A percentile compares a stretch with the other conserved stretches of the same genome.
These are phyloP conservation scores for Echiichthys vipera DNA, from an alignment of 2,797 vertebrate genomes.

Conservation along the genomic window DNA sequence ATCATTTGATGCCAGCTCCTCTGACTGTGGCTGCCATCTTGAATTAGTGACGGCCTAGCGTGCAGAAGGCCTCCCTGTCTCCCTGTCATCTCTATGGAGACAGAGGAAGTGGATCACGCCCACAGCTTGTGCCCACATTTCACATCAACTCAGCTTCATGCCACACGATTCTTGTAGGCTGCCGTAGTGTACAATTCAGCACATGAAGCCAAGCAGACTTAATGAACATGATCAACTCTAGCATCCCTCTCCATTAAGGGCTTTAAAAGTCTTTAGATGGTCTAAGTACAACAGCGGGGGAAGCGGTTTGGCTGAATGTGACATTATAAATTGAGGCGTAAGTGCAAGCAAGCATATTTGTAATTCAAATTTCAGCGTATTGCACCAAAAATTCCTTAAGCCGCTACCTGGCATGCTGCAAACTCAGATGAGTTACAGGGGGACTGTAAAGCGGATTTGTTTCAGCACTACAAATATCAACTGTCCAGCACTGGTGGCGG, in stretches of 20 bases:
- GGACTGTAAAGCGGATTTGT: conserved; percentile 66
- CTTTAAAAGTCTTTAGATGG: conserved; percentile 68
- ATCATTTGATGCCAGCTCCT: conserved; percentile 80
- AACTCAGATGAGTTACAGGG: conserved; percentile 43
- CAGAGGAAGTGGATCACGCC: conserved; percentile 78
- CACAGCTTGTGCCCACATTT: conserved; percentile 81
- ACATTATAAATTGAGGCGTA: conserved; percentile 61
- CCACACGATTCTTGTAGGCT: conserved; percentile 67
- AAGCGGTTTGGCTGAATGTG: conserved; percentile 60
- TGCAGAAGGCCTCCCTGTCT: conserved; percentile 76
- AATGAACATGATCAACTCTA: conserved; percentile 79
- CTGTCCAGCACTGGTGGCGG: conserved; percentile 3
- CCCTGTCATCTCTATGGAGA: conserved; percentile 80
- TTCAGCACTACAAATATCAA: conserved; percentile 29
- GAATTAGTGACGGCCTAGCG: conserved; percentile 76
- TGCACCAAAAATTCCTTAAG: conserved; percentile 40
- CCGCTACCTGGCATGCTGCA: conserved; percentile 45
- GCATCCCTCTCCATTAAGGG: conserved; percentile 67
- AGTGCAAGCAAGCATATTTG: conserved; percentile 64
- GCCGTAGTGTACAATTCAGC: conserved; percentile 52
- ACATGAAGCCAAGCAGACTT: conserved; percentile 75
- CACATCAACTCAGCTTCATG: conserved; percentile 79
- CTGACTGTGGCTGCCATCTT: conserved; percentile 79
- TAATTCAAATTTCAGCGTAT: conserved; percentile 61
- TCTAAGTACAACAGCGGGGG: conserved; percentile 57